A percentile compares a stretch with the other conserved stretches of the same genome.
phyloP scores from a whole-genome alignment of 2,797 vertebrate genomes.

The Poeciliopsis infans region DNA sequence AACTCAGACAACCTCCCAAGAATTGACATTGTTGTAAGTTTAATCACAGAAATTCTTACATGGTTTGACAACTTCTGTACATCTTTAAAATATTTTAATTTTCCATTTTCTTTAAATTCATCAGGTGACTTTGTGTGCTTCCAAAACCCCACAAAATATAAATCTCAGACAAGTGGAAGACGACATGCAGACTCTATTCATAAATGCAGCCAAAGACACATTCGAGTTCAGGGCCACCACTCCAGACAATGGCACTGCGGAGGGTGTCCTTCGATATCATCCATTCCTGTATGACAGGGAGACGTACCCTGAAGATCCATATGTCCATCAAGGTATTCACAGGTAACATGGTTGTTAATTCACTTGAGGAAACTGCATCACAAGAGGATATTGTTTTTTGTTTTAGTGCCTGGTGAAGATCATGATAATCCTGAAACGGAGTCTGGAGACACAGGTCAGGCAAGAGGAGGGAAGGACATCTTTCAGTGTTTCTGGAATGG shows the following conservation, averaged over 20 bases:
- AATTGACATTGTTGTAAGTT: conserved; percentile 88
- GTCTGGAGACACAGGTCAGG: conserved; percentile 72
- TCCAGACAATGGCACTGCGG: conserved; percentile 83
- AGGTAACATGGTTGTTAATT: not conserved
- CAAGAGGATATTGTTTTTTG: conserved; percentile 7
- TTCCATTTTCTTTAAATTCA: not conserved
- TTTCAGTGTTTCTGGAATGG: conserved; percentile 99
- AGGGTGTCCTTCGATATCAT: conserved; percentile 92
- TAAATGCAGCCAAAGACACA: conserved; percentile 84
- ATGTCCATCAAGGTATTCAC: conserved; percentile 77
- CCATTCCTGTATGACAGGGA: conserved; percentile 94
- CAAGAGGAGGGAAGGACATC: conserved; percentile 85
- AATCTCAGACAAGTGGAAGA: conserved; percentile 86
- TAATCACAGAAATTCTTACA: not conserved
- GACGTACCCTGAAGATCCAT: conserved; percentile 88
- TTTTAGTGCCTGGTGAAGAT: conserved; percentile 53
- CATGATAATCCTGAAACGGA: conserved; percentile 83
- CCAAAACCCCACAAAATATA: conserved; percentile 76
- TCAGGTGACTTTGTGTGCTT: conserved; percentile 85
- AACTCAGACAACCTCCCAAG: conserved; percentile 65
- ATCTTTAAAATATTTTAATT: not conserved
- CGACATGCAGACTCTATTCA: conserved; percentile 93
- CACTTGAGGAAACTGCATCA: not conserved
- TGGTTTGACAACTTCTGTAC: not conserved
- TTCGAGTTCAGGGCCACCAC: conserved; percentile 90